These are phyloP conservation scores for Odobenus rosmarus DNA, from an alignment of 2,113 vertebrate species.

Conservation along the genomic window DNA sequence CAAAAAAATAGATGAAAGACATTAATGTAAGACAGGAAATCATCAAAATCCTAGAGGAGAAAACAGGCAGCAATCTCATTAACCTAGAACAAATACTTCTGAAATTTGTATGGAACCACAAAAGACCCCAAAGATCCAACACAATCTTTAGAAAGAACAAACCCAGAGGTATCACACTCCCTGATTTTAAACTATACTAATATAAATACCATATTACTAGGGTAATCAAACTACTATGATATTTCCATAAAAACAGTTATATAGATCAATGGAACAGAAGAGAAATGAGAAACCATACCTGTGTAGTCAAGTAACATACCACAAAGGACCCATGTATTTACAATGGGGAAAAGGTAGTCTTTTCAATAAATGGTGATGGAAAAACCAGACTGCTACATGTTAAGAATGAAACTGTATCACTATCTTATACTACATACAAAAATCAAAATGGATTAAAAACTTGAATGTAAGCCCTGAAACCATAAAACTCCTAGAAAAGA, in stretches of 20 bases:
- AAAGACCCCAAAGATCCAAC: background rate
- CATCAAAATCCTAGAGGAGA: too few species aligned
- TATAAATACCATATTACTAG: background rate
- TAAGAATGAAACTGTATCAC: background rate
- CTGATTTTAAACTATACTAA: background rate
- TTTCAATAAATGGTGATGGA: background rate
- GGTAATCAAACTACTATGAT: background rate
- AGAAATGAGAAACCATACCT: background rate
- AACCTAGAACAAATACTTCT: background rate
- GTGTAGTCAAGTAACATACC: background rate
- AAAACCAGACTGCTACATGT: background rate
- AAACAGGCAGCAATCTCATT: too few species aligned
- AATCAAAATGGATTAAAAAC: background rate
- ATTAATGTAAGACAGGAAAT: too few species aligned
- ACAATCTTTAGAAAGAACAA: background rate
- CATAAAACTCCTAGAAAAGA: background rate
- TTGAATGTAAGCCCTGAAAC: background rate
- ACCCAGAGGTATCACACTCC: background rate
- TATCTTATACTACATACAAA: background rate
- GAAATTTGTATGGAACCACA: background rate
- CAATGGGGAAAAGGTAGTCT: background rate
- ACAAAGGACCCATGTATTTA: background rate
- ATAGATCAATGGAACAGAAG: background rate
- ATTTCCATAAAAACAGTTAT: background rate
- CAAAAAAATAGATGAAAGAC: too few species aligned